Percentiles rank a stretch among this genome's conserved stretches.
Evolutionary conservation across 2,113 vertebrate species (phyloP).

Genomic region (Collichthys lucidus): DNA sequence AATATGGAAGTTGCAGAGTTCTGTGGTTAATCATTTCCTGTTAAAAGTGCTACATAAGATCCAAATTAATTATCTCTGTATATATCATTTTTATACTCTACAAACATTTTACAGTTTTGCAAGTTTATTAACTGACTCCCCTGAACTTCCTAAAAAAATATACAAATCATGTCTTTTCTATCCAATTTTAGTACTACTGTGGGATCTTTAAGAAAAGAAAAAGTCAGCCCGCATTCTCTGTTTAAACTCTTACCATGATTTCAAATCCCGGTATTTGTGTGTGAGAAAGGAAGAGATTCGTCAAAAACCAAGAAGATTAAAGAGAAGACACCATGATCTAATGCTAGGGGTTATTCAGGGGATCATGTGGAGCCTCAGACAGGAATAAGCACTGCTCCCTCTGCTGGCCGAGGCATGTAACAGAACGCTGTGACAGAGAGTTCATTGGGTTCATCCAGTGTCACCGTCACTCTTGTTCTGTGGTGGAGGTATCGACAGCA

Average conservation of each 20-base stretch:
- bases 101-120: too few species aligned
- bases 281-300: not conserved
- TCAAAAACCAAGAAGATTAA: not conserved
- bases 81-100: too few species aligned
- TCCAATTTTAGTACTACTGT: not conserved
- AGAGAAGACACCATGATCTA: not conserved
- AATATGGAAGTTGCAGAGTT: not conserved
- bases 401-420: slow-evolving; percentile 48
- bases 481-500: slow-evolving; percentile 36
- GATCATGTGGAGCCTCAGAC: not conserved
- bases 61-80: too few species aligned
- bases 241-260: not conserved
- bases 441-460: slow-evolving; percentile 59
- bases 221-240: not conserved
- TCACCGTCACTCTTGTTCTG: slow-evolving; percentile 15
- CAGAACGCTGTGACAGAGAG: slow-evolving; percentile 27
- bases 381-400: slow-evolving; percentile 43
- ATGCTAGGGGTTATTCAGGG: not conserved
- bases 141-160: not conserved
- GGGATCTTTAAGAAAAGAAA: not conserved
- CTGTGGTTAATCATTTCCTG: not conserved
- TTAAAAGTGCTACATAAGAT: not conserved
- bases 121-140: too few species aligned
- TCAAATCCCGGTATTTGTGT: not conserved
- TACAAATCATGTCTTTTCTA: not conserved